These are phyloP conservation scores for Rattus rattus DNA, from an alignment of 2,113 vertebrate species.

Conservation along the genomic window DNA sequence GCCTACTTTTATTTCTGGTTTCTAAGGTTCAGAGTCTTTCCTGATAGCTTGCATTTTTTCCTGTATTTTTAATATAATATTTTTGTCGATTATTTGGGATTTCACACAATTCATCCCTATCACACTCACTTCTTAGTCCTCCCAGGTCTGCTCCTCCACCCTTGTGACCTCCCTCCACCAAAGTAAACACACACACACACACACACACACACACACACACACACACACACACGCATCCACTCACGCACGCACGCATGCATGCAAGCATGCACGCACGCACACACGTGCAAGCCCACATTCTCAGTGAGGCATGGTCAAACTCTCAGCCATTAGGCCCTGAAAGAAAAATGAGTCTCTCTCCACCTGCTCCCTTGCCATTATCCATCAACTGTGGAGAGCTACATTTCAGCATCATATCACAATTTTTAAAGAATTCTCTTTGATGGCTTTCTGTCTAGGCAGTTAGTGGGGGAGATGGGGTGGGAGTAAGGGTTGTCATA, in stretches of 20 bases:
- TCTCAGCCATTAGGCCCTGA: background rate
- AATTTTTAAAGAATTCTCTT: background rate
- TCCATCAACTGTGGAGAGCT: background rate
- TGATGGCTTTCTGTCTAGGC: background rate
- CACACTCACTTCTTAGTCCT: background rate
- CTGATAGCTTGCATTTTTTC: background rate
- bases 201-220: too few species aligned
- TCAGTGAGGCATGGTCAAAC: background rate
- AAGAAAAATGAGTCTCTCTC: background rate
- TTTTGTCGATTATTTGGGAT: background rate
- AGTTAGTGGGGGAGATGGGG: background rate
- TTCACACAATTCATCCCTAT: background rate
- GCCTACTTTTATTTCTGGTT: background rate
- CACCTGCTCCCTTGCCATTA: background rate
- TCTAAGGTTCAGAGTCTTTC: background rate
- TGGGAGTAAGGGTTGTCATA: background rate
- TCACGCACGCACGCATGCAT: too few species aligned
- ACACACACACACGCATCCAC: background rate
- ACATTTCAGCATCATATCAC: background rate
- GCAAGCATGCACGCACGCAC: too few species aligned
- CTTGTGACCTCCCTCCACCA: background rate
- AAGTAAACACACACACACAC: background rate
- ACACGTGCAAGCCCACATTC: background rate
- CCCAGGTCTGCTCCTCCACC: background rate
- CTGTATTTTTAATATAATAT: background rate